Conservation (phyloP, 1,140 invertebrate species). For the Melipona quadrifasciata region DNA sequence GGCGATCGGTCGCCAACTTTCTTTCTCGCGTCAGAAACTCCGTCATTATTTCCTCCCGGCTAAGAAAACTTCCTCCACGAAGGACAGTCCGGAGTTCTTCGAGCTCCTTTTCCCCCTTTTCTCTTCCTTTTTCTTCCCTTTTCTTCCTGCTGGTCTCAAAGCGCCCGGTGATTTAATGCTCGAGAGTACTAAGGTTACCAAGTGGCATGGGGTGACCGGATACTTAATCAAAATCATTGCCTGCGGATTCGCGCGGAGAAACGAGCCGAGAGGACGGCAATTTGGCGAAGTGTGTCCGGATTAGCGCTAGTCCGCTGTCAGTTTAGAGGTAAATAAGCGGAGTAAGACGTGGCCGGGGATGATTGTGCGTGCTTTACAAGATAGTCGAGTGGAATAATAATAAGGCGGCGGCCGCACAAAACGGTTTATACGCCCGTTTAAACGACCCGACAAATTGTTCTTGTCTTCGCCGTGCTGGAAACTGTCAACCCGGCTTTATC, state of each 20-base stretch:
- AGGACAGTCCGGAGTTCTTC: conserved; percentile 29
- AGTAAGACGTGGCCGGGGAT: conserved; percentile 55
- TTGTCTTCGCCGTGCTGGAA: neutral
- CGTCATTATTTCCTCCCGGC: conserved; percentile 57
- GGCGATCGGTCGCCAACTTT: conserved; percentile 10
- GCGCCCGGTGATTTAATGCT: conserved; percentile 57
- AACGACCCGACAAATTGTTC: conserved; percentile 35
- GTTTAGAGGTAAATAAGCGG: conserved; percentile 65
- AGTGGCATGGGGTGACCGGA: neutral
- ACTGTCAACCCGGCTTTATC: neutral
- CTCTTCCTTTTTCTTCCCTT: neutral
- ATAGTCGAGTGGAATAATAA: conserved; percentile 58
- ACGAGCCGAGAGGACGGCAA: conserved; percentile 40
- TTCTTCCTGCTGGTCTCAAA: neutral
- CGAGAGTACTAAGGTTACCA: neutral
- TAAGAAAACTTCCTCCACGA: conserved; percentile 28
- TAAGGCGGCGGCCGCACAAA: conserved; percentile 8
- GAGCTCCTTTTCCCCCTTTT: neutral
- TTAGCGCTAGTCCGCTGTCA: conserved; percentile 61
- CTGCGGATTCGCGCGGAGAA: conserved; percentile 43
- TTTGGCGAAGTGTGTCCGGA: conserved; percentile 61
- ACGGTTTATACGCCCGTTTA: conserved; percentile 26
- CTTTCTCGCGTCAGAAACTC: conserved; percentile 20
- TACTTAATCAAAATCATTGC: conserved; percentile 68
- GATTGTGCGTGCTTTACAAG: conserved; percentile 59